These are phyloP conservation scores for Ceyx cyanopectus DNA, from an alignment of 2,113 vertebrate species.

Conservation along the genomic window DNA sequence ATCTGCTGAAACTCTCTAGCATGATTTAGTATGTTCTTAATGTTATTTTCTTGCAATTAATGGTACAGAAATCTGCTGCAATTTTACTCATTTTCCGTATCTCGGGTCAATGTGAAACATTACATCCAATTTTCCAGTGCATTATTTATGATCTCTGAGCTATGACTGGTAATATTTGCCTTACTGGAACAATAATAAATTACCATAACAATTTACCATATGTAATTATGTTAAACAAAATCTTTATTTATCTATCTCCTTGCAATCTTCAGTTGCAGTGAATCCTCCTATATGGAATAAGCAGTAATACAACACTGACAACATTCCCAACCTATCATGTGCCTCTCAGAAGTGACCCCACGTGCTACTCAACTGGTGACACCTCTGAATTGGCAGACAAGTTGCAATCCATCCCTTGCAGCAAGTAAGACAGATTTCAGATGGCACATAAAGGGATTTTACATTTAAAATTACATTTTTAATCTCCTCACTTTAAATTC, in stretches of 20 bases:
- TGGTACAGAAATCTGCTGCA: constrained; percentile 6
- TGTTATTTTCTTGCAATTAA: constrained; percentile 49
- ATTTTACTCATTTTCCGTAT: neutral
- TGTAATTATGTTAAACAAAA: constrained; percentile 50
- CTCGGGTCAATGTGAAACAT: constrained; percentile 40
- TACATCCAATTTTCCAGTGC: constrained; percentile 26
- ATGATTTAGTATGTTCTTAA: neutral
- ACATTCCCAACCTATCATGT: neutral
- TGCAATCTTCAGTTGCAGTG: neutral
- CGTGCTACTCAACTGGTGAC: neutral
- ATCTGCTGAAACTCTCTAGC: constrained; percentile 24
- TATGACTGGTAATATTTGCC: constrained; percentile 52
- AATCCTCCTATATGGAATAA: neutral
- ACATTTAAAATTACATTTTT: neutral
- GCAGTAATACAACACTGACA: neutral
- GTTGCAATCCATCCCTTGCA: neutral
- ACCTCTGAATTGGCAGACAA: neutral
- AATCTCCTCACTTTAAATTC: neutral
- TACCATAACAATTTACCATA: constrained; percentile 49
- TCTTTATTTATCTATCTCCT: constrained; percentile 29
- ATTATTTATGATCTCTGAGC: constrained; percentile 53
- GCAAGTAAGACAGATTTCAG: neutral
- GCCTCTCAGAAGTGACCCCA: neutral
- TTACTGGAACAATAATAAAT: constrained; percentile 39
- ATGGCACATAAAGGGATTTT: neutral